Base-by-base conservation (phyloP, 2,888 invertebrate genomes). In the Cabera pusaria region DNA sequence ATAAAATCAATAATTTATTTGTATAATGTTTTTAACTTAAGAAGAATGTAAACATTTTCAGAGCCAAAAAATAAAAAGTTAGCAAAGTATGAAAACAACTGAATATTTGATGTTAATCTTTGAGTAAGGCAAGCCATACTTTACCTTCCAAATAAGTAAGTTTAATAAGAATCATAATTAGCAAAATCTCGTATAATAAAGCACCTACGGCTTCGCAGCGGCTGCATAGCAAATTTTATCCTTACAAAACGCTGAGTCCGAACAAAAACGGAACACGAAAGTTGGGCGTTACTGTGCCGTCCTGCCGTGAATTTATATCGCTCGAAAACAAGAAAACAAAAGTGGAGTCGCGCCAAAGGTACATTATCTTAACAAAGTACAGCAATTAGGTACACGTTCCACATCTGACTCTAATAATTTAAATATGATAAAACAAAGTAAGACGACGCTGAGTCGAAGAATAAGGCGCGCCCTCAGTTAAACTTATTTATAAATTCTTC, bases 361-460 rank as follows among this genome's bases (percentile, higher is more conserved):
- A 88, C 87, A 88, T 88, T 88, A 87, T 87, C 87, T 87, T 85
- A 86, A 87, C 86, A 88, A 88, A 88, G 88, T 87, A 87, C 82
- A 76, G 87, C 88, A 88, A 87, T 88, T 88, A 87, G 80, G 86
- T 87, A 87, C 88, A 88, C 87, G 87, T 88, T 88, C 86, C 82
- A 87, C 87, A 87, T 87, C 86, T 87, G 82, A 87, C 87, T 88
- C 78, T 82, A 85, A 87, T 87, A 87, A 87, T 87, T 88, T 88
- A 87, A 88, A 88, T 88, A 87, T 88, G 87, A 88, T 88, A 88
- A 86, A 88, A 88, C 87, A 86, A 84, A 84, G 82, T 81, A 70
- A 76, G 79, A 14, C 14, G 2, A 78, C 70, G 78, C 64, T 45
- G 71, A 75, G 70, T 67, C 74, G 76, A 78, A 80, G 83, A 85